Evolutionary conservation across 2,797 vertebrate genomes (phyloP).

Genomic region (Sternotherus odoratus): DNA sequence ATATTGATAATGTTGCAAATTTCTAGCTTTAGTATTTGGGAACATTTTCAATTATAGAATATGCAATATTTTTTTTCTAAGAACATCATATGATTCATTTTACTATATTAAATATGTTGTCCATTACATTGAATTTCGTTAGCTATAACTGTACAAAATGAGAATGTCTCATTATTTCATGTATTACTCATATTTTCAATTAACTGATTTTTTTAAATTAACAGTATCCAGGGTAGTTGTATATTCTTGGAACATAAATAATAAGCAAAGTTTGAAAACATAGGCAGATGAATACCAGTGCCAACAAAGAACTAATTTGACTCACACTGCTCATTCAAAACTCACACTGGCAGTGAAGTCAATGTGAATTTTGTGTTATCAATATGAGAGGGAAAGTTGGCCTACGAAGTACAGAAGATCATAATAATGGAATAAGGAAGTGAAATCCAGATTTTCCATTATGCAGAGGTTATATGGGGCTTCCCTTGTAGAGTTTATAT

Average conservation of each 20-base stretch:
- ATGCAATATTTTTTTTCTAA: not conserved
- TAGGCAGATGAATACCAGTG: not conserved
- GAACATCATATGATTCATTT: not conserved
- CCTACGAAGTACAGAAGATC: not conserved
- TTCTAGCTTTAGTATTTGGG: not conserved
- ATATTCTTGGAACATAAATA: not conserved
- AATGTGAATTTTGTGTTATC: not conserved
- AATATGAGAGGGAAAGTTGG: not conserved
- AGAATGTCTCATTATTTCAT: not conserved
- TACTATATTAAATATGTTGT: not conserved
- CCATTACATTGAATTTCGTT: not conserved
- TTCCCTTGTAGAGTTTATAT: not conserved
- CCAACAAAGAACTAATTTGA: not conserved
- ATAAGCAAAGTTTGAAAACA: not conserved
- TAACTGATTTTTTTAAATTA: not conserved
- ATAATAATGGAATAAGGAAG: not conserved
- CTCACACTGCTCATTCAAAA: not conserved
- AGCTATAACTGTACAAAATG: not conserved
- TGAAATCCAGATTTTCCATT: not conserved
- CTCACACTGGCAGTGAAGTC: not conserved
- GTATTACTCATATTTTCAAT: not conserved
- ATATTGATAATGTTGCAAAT: fast-evolving
- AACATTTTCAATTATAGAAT: not conserved
- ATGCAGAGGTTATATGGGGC: not conserved
- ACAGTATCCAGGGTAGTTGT: not conserved